Evolutionary conservation across 2,113 vertebrate species (phyloP), one percentile per base, ranked within the genome.

Genomic region (Ia io): DNA sequence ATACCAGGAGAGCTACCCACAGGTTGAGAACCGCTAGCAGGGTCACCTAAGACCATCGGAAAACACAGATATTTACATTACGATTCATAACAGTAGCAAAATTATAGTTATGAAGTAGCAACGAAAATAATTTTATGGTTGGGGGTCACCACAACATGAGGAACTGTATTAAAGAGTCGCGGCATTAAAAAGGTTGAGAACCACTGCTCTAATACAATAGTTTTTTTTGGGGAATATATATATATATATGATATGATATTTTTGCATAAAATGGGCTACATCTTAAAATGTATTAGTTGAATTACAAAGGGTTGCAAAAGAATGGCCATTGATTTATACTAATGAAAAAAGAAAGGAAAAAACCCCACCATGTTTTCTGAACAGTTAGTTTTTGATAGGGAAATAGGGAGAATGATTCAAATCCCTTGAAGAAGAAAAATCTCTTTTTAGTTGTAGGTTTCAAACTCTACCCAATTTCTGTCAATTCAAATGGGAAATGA

Each of bases 391-490:
- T 93, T 69, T 89, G n/a, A 71, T 44, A 71, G 80, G 70, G 69
- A 87, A 93, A 79, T 51, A 5, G 23, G 90, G 63, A 44, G 37
- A 59, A 83, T 20, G 76, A 91, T 88, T 84, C 4, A 84, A 80
- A 88, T 86, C 82, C 49, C 63, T 74, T 63, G 88, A 74, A 93
- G 91, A 93, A 93, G 67, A 94, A 84, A 89, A 89, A 82, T 47
- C 9, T 84, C 35, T 67, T 56, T 84, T 80, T 63, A 35, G 59
- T 91, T 89, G 67, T 51, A 76, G 79, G 16, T 97, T 96, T 92
- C 79, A 93, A 78, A 73, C 35, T 84, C 44, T 70, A 69, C 35
- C n/a, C 90, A 65, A 74, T 95, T 86, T 95, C 47, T 63, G 20
- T 65, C 59, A 84, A 77, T 92, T 94, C 95, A 88, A 82, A 37